Evolutionary conservation across 1,140 invertebrate genomes (phyloP).

Genomic region (Drosophila simulans): DNA sequence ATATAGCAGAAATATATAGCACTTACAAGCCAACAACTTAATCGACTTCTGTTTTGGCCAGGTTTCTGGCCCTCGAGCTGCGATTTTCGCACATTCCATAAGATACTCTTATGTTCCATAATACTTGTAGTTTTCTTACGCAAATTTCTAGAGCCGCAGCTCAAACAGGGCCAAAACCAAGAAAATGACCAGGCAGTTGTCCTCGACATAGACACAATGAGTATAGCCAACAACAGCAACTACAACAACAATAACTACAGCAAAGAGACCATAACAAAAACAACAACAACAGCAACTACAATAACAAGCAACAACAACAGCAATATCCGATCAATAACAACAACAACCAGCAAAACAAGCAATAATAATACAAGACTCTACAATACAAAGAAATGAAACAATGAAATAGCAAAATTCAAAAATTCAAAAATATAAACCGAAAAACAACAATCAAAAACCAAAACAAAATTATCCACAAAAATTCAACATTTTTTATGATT

Average conservation of each 20-base stretch:
- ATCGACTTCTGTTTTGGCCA: constrained; percentile 34
- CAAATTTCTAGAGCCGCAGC: neutral
- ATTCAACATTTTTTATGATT: constrained; percentile 45
- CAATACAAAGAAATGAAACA: constrained; percentile 47
- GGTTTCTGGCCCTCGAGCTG: constrained; percentile 3
- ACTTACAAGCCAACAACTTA: constrained; percentile 57
- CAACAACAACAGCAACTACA: constrained; percentile 39
- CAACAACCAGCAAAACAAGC: constrained; percentile 62
- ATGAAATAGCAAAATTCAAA: constrained; percentile 73
- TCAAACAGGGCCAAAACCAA: neutral
- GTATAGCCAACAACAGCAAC: constrained; percentile 60
- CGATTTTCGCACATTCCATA: constrained; percentile 57
- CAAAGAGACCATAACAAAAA: constrained; percentile 55
- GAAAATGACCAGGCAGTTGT: constrained; percentile 29
- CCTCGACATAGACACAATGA: constrained; percentile 52
- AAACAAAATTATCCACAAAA: constrained; percentile 41
- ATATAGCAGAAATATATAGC: constrained; percentile 48
- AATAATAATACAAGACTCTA: constrained; percentile 62
- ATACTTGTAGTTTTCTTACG: constrained; percentile 3
- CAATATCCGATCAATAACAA: constrained; percentile 76
- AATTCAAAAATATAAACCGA: constrained; percentile 9
- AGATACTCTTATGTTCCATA: constrained; percentile 31
- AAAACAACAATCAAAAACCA: constrained; percentile 23
- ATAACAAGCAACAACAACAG: constrained; percentile 61
- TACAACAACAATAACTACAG: constrained; percentile 42